phyloP scores from a whole-genome alignment of 2,113 vertebrate species.

The Ammodytes dubius region DNA sequence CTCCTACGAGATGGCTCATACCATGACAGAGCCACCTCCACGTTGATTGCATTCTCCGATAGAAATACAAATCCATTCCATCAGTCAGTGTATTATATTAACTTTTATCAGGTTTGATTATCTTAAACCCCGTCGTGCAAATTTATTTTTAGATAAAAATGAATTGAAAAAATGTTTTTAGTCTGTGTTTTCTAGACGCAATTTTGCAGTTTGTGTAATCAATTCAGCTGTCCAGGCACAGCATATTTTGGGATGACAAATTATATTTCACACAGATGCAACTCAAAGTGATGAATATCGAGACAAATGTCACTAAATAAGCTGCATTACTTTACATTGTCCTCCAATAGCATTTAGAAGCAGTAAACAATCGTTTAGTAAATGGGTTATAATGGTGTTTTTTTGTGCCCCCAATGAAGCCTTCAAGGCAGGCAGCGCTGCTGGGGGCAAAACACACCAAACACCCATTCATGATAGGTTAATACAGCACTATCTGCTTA shows the following conservation, averaged over 20 bases:
- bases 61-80: constrained; percentile 40
- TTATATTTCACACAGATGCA: background rate
- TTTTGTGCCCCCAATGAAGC: too few relatives aligned
- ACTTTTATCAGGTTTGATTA: background rate
- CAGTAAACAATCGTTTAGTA: background rate
- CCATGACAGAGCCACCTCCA: constrained; percentile 79
- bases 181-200: background rate
- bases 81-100: background rate
- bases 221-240: background rate
- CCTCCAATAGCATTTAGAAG: too few relatives aligned
- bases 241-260: background rate
- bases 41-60: constrained; percentile 42
- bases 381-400: background rate
- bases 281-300: background rate
- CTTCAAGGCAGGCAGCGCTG: too few relatives aligned
- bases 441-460: too few relatives aligned
- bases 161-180: background rate
- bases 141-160: background rate
- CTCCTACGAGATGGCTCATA: constrained; percentile 79
- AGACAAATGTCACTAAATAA: background rate
- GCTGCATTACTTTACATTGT: background rate
- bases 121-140: background rate
- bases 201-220: constrained; percentile 18
- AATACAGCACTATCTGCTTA: too few relatives aligned
- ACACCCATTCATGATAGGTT: too few relatives aligned